Conservation (phyloP, 2,797 vertebrate species). For the Champsocephalus gunnari region DNA sequence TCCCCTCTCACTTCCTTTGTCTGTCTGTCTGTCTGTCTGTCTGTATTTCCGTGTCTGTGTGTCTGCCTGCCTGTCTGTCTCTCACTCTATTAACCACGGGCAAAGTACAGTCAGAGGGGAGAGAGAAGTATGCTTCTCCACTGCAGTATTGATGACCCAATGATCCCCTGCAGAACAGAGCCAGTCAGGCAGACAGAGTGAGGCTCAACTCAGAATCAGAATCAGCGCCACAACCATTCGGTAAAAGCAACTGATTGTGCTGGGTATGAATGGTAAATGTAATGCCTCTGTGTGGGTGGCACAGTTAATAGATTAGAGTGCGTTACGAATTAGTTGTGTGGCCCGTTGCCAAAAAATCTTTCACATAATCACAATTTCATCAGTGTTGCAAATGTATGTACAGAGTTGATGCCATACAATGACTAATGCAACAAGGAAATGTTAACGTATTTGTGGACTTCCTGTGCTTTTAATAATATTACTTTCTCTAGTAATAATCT, state of each 20-base stretch:
- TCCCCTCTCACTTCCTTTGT: slow-evolving; percentile 49
- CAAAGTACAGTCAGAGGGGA: slow-evolving; percentile 74
- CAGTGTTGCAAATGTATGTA: slow-evolving; percentile 34
- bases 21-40: slow-evolving; percentile 51
- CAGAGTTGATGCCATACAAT: slow-evolving; percentile 18
- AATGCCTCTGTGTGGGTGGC: slow-evolving; percentile 67
- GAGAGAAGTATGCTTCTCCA: slow-evolving; percentile 80
- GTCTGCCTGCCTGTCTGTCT: slow-evolving; percentile 52
- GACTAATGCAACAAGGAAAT: slow-evolving; percentile 30
- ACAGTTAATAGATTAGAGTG: slow-evolving; percentile 67
- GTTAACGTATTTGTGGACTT: slow-evolving; percentile 21
- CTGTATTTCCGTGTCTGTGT: slow-evolving; percentile 26
- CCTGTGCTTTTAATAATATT: slow-evolving; percentile 9
- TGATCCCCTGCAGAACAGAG: slow-evolving; percentile 84
- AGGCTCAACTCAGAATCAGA: slow-evolving; percentile 80
- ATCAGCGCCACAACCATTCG: slow-evolving; percentile 64
- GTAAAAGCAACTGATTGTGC: slow-evolving; percentile 64
- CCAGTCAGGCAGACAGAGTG: slow-evolving; percentile 82
- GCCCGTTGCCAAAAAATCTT: slow-evolving; percentile 63
- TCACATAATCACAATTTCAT: slow-evolving; percentile 50
- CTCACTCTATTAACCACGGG: slow-evolving; percentile 74
- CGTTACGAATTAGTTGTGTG: slow-evolving; percentile 66
- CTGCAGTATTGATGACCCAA: slow-evolving; percentile 86
- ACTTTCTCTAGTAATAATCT: slow-evolving; percentile 24
- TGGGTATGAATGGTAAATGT: slow-evolving; percentile 74